Evolutionary conservation across 2,888 invertebrate species (phyloP).

Genomic region (Drosophila multiciliata): DNA sequence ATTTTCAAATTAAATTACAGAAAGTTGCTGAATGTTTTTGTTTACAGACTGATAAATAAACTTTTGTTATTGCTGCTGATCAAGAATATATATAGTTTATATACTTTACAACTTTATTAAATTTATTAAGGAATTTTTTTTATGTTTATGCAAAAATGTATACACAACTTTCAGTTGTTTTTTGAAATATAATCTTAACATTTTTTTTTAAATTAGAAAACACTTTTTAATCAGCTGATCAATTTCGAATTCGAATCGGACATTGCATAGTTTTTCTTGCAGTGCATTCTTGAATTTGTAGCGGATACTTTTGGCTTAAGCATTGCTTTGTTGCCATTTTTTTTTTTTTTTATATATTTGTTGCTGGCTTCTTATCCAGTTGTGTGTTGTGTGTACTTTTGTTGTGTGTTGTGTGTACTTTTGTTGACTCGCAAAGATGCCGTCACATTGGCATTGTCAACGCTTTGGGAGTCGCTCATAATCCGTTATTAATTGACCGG

Average conservation of each 20-base stretch:
- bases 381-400: background rate
- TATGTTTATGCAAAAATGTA: background rate
- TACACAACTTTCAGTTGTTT: background rate
- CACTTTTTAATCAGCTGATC: background rate
- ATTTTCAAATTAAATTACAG: background rate
- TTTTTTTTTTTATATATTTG: background rate
- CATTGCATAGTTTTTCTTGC: background rate
- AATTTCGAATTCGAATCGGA: no score
- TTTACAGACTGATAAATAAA: background rate
- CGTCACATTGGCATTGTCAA: conserved; percentile 64
- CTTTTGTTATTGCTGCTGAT: background rate
- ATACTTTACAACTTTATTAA: background rate
- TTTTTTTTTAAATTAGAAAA: background rate
- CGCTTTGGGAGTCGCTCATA: conserved; percentile 67
- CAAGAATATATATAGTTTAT: background rate
- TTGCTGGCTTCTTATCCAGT: background rate
- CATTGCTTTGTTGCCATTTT: conserved; percentile 5
- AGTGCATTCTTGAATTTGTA: conserved; percentile 5
- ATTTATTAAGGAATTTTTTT: background rate
- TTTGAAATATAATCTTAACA: background rate
- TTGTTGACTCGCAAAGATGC: conserved; percentile 62
- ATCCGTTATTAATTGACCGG: conserved; percentile 79
- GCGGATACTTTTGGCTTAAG: conserved; percentile 11
- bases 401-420: background rate
- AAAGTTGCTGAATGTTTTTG: background rate